Evolutionary conservation across 2,113 vertebrate species (phyloP), one percentile per base, ranked within the genome.

Genomic region (Saguinus midas): DNA sequence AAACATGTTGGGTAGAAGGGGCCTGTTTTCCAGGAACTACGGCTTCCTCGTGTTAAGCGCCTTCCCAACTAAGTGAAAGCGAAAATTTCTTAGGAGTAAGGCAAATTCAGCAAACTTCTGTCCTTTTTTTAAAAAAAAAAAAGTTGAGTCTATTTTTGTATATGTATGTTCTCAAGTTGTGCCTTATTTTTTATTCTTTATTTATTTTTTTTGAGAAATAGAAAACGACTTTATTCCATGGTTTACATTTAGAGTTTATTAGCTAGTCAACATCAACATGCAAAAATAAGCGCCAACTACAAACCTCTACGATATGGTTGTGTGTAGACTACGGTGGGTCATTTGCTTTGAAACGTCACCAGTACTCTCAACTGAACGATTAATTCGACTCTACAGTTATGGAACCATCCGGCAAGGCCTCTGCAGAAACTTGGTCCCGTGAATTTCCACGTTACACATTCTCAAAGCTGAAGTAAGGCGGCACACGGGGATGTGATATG

Each of bases 231-330:
- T 98, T 98, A 98, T 98, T 98, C 98, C 97, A 98, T 97, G 99
- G 98, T 98, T 98, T 98, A 99, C 99, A 99, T 98, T 98, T 99
- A 99, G 99, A 99, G 98, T 99, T 99, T 99, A 99, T 99, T 99
- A 99, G 97, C 99, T 99, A 99, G 99, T 98, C 98, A 98, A 99
- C 98, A 99, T 98, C 99, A 99, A 99, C 99, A 99, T 99, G 99
- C 99, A 99, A 98, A 99, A 99, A 98, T 98, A 99, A 99, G 99
- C 98, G 98, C 98, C 99, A 99, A 98, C 98, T 98, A 99, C 99
- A 98, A 99, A 98, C 98, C 98, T 99, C 98, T 99, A 99, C 98
- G 97, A 97, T 98, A 98, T 90, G 97, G 97, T 97, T 98, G 83
- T 96, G 97, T 97, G 98, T 97, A 91, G 98, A 98, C 98, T 99